Evolutionary conservation across 2,113 vertebrate genomes (phyloP), one percentile per base, ranked within the genome.

Genomic region (Mionectes macconnelli): DNA sequence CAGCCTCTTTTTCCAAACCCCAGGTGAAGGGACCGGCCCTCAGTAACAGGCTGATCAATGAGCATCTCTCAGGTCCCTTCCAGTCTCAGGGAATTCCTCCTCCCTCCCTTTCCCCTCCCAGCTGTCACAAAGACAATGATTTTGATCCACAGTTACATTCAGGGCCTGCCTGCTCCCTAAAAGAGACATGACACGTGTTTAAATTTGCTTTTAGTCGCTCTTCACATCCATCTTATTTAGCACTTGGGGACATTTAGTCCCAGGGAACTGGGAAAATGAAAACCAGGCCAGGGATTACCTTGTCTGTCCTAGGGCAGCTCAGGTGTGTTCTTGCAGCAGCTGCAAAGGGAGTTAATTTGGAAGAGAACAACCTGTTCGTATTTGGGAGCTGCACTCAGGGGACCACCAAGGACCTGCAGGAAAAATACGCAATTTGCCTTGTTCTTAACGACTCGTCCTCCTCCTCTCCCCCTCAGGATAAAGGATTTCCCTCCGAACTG

Each of bases 141-240:
- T 92, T 31, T 69, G 30, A 69, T 35, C 62, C 70, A 39, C 35
- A 67, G 24, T 88, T 50, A 21, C 0, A 67, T 31, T 84, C 19
- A 2, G 33, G 47, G 56, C 53, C 68, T 83, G 17, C 45, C 57
- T 13, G n/a, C 45, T 92, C 64, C 69, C 49, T 45, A 37, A 87
- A 90, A 55, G 23, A 67, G 44, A 69, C 55, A 37, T 76, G 93
- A 69, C 94, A 87, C 67, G 77, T 25, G 67, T 96, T 98, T 96
- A 97, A 96, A 97, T 98, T 97, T 97, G 95, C 96, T 98, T 98
- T 98, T 97, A 97, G 97, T 95, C 97, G 97, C 96, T 97, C 93
- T 98, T 98, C 98, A 98, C 94, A 97, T 93, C 96, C 96, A 97
- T 89, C 63, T 97, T 44, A 77, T 91, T 98, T 75, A 88, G 88